Base-by-base conservation (phyloP, 2,113 vertebrate genomes). In the Gila orcuttii region DNA sequence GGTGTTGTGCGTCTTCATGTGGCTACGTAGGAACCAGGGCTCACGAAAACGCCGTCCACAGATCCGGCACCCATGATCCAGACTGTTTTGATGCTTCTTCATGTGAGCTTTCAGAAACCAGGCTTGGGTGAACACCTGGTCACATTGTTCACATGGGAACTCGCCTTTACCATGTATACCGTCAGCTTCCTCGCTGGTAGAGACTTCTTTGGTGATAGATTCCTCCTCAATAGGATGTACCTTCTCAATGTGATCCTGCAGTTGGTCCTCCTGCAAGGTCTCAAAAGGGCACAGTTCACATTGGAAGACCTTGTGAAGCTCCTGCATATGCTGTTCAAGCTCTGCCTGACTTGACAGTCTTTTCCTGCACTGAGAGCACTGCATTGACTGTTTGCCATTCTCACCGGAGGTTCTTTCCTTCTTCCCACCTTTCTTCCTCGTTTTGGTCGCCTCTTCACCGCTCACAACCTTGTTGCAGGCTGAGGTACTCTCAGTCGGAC, bases 11-110 rank as follows among this genome's bases (percentile, higher is more conserved):
- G 97, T 97, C 93, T 98, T 99, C 98, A 99, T 99, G 86, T 99
- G 98, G 89, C 98, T 99, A 91, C 98, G 98, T 55, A 99, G 96
- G 90, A 99, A 99, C 98, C 98, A 99, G 1, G 97, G 95, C 90
- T 99, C 97, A 82, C 98, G 98, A 93, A 99, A 99, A 42, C 97
- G 95, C 1, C 97, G 95, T 39, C 97, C 98, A 7, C 98, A 99
- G 86, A 99, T 97, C 86, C 97, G 96, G 89, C 98, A 99, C 13
- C 97, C 97, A 0, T 99, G 97, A 90, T 99, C 97, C 86, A 97
- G 96, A 25, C 95, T 93, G 60, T 96, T 95, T 17, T 96, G 92
- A 89, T 99, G 98, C 87, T 96, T 97, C 92, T 98, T 99, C 97
- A 98, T 97, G 92, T 99, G 98, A 21, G 97, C 94, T 92, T 99